A percentile compares a stretch with the other conserved stretches of the same genome.
Evolutionary conservation across 2,888 invertebrate species (phyloP).

Genomic region (Ectemnius lituratus): DNA sequence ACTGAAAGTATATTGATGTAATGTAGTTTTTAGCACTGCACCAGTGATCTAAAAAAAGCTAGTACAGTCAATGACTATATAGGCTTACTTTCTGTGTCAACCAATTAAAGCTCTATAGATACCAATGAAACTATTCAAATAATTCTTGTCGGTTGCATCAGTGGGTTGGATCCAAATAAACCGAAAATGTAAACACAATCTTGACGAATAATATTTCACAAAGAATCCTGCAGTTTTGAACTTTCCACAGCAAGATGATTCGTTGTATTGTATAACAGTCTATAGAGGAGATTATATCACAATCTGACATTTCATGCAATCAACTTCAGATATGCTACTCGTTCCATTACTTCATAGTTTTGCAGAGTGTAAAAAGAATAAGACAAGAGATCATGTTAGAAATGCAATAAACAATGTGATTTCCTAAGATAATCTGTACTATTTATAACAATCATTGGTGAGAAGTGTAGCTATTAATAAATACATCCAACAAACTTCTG

Average conservation of each 20-base stretch:
- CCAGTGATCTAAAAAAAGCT: conserved; percentile 19
- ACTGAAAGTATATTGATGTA: conserved; percentile 10
- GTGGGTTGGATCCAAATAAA: no score
- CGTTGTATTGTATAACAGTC: neutral
- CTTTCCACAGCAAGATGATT: neutral
- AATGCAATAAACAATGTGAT: neutral
- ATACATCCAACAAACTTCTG: conserved; percentile 8
- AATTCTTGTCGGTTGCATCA: no score
- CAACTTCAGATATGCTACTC: neutral
- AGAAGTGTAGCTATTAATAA: conserved; percentile 1
- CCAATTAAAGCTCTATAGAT: conserved; percentile 13
- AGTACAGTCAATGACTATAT: conserved; percentile 11
- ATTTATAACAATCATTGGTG: conserved; percentile 6
- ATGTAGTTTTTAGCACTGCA: conserved; percentile 11
- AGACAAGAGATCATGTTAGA: conserved; percentile 1
- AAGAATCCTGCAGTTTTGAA: neutral
- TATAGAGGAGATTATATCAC: conserved; percentile 9
- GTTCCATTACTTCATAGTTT: neutral
- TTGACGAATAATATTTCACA: neutral
- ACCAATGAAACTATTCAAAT: neutral
- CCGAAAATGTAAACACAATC: no score
- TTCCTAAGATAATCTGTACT: conserved; percentile 3
- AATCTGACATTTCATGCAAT: conserved; percentile 1
- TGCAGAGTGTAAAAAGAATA: neutral
- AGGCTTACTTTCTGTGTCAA: conserved; percentile 15